Percentiles rank a stretch among this genome's conserved stretches.
Conservation (phyloP, 1,140 invertebrate genomes). For the Cyclina sinensis region DNA sequence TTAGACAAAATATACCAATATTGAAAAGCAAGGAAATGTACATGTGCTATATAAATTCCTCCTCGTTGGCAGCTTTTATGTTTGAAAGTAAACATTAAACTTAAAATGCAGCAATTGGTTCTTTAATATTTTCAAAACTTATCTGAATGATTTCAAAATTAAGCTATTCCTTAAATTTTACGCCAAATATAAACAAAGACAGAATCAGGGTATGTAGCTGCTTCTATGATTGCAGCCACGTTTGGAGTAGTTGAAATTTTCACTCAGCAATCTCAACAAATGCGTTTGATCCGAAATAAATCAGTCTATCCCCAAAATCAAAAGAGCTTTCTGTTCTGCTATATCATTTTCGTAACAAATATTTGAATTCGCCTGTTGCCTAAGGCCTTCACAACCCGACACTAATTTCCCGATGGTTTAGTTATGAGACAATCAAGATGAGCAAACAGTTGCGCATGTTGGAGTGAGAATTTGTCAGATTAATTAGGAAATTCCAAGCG, state of each 20-base stretch:
- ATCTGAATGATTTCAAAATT: too few species aligned
- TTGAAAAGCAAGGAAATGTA: too few species aligned
- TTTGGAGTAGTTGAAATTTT: constrained; percentile 2
- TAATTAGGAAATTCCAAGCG: background rate
- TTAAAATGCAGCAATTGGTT: too few species aligned
- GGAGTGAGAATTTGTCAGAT: constrained; percentile 40
- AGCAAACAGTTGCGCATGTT: constrained; percentile 49
- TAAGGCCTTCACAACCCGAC: constrained; percentile 11
- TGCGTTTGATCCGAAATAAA: constrained; percentile 30
- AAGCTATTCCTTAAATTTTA: constrained; percentile 5
- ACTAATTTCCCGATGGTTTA: constrained; percentile 38
- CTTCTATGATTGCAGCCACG: background rate
- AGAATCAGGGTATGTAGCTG: background rate
- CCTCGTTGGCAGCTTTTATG: too few species aligned
- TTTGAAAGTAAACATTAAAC: too few species aligned
- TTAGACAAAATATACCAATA: too few species aligned
- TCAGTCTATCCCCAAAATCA: constrained; percentile 1
- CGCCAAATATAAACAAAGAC: background rate
- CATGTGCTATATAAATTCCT: too few species aligned
- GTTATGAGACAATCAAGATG: constrained; percentile 45
- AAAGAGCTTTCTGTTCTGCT: background rate
- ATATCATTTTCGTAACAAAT: constrained; percentile 30
- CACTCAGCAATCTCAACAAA: constrained; percentile 6
- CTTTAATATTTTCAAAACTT: too few species aligned
- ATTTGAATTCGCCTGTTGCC: constrained; percentile 42